phyloP scores from a whole-genome alignment of 2,113 vertebrate genomes.

The Raja brachyura region DNA sequence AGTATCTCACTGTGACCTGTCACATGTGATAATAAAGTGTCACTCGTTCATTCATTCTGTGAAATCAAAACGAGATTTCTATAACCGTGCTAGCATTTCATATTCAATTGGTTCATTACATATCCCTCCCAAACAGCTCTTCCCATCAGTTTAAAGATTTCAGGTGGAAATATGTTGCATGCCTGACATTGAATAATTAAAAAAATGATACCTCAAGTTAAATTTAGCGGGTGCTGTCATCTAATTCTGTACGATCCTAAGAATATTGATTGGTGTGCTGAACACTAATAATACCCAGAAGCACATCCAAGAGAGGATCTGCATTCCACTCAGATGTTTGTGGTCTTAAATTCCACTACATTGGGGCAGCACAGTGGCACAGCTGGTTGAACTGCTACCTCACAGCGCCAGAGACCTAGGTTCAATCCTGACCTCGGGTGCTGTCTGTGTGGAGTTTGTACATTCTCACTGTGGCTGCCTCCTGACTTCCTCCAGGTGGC shows the following conservation, averaged over 20 bases:
- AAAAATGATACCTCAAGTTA: not conserved
- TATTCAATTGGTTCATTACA: not conserved
- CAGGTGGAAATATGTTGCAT: not conserved
- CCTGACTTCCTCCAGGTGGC: no score
- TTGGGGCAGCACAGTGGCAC: no score
- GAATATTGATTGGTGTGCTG: not conserved
- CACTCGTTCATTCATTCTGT: not conserved
- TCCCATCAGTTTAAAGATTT: not conserved
- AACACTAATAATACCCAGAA: not conserved
- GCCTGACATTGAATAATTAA: not conserved
- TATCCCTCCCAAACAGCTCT: no score
- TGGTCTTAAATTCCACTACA: not conserved
- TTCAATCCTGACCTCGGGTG: no score
- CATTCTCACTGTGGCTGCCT: no score
- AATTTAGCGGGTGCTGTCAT: not conserved
- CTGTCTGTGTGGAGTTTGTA: no score
- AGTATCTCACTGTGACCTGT: no score
- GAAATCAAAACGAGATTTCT: not conserved
- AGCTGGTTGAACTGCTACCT: no score
- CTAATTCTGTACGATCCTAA: not conserved
- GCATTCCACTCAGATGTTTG: not conserved
- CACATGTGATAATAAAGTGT: no score
- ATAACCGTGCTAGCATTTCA: not conserved
- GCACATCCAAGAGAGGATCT: not conserved
- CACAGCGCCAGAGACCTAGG: no score